phyloP scores from a whole-genome alignment of 2,113 vertebrate genomes.

The Odocoileus hemionus region DNA sequence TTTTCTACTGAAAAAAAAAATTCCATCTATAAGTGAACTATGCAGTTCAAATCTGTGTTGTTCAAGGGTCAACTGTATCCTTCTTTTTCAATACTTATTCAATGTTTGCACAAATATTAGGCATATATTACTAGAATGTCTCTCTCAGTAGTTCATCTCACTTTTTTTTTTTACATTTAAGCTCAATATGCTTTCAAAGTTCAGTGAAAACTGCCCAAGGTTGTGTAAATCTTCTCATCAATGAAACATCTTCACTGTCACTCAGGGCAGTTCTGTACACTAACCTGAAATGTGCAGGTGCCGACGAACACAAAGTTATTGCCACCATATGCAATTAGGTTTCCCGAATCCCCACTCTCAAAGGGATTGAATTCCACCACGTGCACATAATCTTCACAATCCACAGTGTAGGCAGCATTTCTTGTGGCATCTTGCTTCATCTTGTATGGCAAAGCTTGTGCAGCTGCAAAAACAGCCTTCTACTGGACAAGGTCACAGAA shows the following conservation, averaged over 20 bases:
- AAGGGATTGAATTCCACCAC: slow-evolving; percentile 97
- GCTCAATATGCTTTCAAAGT: not conserved
- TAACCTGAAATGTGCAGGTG: slow-evolving; percentile 92
- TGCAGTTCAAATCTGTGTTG: not conserved
- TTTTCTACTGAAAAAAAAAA: not conserved
- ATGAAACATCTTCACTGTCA: not conserved
- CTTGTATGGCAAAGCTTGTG: slow-evolving; percentile 52
- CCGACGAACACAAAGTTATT: slow-evolving; percentile 92
- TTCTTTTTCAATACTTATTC: not conserved
- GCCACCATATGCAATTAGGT: slow-evolving; percentile 93
- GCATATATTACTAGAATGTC: not conserved
- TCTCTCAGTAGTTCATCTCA: not conserved
- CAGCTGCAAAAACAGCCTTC: not conserved
- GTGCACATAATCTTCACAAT: slow-evolving; percentile 93
- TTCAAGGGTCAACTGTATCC: not conserved
- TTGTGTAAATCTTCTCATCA: not conserved
- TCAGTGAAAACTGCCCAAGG: not conserved
- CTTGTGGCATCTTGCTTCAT: slow-evolving; percentile 90
- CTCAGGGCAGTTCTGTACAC: slow-evolving; percentile 48
- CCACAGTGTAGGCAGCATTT: slow-evolving; percentile 88
- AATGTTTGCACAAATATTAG: not conserved
- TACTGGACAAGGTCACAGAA: not conserved
- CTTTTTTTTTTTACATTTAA: not conserved
- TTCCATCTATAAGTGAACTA: not conserved
- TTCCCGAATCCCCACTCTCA: slow-evolving; percentile 85